Percentiles rank a stretch among this genome's conserved stretches.
Conservation (phyloP, 2,888 invertebrate genomes). For the Cheilosia impressa region DNA sequence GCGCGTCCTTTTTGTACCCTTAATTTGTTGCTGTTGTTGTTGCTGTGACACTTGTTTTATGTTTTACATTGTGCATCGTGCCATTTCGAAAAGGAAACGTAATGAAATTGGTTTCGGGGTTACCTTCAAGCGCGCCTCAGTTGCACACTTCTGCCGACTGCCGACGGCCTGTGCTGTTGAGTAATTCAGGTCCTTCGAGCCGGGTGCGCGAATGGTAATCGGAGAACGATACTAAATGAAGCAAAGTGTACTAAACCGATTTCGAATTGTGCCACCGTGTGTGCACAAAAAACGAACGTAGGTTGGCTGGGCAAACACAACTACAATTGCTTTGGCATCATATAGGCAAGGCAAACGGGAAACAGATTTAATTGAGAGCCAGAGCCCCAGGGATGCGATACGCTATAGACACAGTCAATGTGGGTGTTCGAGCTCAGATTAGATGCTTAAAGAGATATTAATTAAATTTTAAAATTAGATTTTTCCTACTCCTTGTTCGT, state of each 20-base stretch:
- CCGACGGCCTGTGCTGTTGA: not conserved
- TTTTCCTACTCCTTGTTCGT: conserved; percentile 41
- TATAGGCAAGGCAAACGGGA: conserved; percentile 18
- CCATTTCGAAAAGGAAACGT: conserved; percentile 24
- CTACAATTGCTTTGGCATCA: conserved; percentile 1
- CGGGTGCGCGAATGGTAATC: conserved; percentile 48
- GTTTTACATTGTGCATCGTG: conserved; percentile 43
- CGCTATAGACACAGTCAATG: conserved; percentile 11
- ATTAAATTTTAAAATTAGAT: conserved; percentile 70
- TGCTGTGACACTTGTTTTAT: conserved; percentile 45
- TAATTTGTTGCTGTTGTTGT: conserved; percentile 37
- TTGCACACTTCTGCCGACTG: not conserved
- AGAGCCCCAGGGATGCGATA: not conserved
- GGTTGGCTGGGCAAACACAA: not conserved
- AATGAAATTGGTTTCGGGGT: conserved; percentile 49
- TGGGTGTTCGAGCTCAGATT: conserved; percentile 45
- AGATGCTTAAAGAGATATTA: conserved; percentile 68
- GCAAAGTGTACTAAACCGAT: conserved; percentile 45
- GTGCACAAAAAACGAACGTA: not conserved
- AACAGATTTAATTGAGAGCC: conserved; percentile 47
- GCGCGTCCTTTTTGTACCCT: not conserved
- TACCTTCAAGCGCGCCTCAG: conserved; percentile 17
- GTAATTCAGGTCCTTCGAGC: conserved; percentile 19
- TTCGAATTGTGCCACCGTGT: conserved; percentile 27
- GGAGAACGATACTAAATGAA: conserved; percentile 55